A percentile compares a stretch with the other conserved stretches of the same genome.
Evolutionary conservation across 2,888 invertebrate genomes (phyloP).

Genomic region (Chesias legatella): DNA sequence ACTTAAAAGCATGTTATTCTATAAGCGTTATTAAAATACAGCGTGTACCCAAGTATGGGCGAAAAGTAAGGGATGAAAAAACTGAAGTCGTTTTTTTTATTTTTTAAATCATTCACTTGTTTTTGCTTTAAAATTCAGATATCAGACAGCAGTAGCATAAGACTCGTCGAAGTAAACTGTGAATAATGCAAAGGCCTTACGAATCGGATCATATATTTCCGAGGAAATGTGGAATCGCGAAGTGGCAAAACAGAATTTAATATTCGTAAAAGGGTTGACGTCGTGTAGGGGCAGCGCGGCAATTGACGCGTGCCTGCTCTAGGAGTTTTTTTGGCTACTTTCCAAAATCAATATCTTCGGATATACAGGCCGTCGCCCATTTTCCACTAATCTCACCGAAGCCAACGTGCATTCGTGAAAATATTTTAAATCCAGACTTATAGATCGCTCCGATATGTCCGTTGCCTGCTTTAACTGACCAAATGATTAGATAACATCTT

Average conservation of each 20-base stretch:
- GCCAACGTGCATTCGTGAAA: slow-evolving; percentile 40
- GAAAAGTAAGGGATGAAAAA: no score
- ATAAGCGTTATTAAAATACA: no score
- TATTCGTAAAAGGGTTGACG: slow-evolving; percentile 80
- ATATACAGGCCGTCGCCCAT: slow-evolving; percentile 70
- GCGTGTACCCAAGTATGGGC: no score
- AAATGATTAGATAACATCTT: slow-evolving; percentile 13
- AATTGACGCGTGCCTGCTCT: slow-evolving; percentile 76
- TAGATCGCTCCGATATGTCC: slow-evolving; percentile 24
- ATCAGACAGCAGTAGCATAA: slow-evolving; percentile 25
- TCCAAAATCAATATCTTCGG: slow-evolving; percentile 79
- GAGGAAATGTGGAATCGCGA: slow-evolving; percentile 71
- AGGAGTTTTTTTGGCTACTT: slow-evolving; percentile 76
- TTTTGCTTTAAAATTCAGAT: no score
- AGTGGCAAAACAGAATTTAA: slow-evolving; percentile 81
- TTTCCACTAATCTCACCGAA: slow-evolving; percentile 72
- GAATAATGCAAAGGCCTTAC: slow-evolving; percentile 65
- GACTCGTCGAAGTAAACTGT: slow-evolving; percentile 53
- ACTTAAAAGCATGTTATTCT: no score
- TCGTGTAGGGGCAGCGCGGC: slow-evolving; percentile 71
- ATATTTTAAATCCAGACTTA: slow-evolving; percentile 27
- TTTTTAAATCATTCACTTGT: no score
- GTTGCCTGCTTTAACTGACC: slow-evolving; percentile 20
- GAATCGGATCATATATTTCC: slow-evolving; percentile 69
- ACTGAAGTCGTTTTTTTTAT: no score